phyloP scores from a whole-genome alignment of 2,113 vertebrate genomes.

The Nyctibius bracteatus region DNA sequence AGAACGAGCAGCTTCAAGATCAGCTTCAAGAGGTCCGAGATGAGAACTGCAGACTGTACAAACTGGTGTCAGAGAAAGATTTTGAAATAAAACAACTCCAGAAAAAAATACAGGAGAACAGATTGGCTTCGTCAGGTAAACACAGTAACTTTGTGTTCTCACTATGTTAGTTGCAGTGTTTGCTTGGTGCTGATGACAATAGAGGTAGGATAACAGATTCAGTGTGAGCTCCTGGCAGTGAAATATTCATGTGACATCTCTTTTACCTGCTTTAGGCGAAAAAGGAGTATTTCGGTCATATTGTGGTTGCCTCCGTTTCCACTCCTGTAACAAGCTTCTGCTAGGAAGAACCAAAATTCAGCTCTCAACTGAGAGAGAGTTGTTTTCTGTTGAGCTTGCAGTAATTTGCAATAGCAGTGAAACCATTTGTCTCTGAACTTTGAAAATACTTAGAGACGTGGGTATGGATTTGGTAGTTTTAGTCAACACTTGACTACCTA shows the following conservation, averaged over 20 bases:
- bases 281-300: neutral
- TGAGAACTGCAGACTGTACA: slow-evolving; percentile 87
- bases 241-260: neutral
- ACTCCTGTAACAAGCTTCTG: neutral
- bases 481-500: neutral
- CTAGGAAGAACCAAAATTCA: neutral
- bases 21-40: slow-evolving; percentile 82
- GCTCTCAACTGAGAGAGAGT: neutral
- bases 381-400: neutral
- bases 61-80: slow-evolving; percentile 86
- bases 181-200: neutral
- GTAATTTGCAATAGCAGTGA: neutral
- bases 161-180: neutral
- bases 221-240: neutral
- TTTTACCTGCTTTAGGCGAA: neutral
- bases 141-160: neutral
- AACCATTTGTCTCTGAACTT: neutral
- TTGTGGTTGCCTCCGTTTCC: neutral
- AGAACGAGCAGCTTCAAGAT: slow-evolving; percentile 73
- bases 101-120: slow-evolving; percentile 83
- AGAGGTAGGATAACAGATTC: neutral
- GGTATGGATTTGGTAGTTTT: neutral
- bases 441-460: neutral
- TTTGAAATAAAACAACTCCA: slow-evolving; percentile 88
- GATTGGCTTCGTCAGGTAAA: slow-evolving; percentile 81